Evolutionary conservation across 2,888 invertebrate genomes (phyloP).

Genomic region (Azorinus chamasolen): DNA sequence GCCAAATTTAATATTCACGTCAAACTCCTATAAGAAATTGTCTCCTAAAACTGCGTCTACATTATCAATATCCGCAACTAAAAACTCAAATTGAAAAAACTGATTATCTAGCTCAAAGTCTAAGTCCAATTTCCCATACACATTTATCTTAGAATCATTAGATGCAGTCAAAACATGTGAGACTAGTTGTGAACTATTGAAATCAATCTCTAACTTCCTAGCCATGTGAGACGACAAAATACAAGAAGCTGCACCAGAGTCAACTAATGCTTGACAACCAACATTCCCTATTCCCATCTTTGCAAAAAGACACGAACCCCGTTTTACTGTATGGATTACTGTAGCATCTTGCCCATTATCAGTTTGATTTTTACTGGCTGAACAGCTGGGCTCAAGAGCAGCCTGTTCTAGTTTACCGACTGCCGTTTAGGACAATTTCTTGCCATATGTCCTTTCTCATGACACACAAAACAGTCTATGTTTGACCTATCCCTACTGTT

Average conservation of each 20-base stretch:
- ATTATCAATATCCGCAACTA: constrained; percentile 36
- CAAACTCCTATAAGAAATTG: constrained; percentile 48
- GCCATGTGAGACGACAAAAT: neutral
- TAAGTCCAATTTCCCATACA: constrained; percentile 8
- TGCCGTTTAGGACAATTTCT: constrained; percentile 1
- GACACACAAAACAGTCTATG: constrained; percentile 29
- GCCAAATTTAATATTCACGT: constrained; percentile 35
- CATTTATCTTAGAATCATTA: constrained; percentile 16
- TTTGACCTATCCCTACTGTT: constrained; percentile 6
- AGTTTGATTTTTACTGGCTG: no score
- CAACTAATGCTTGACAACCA: constrained; percentile 9
- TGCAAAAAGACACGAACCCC: constrained; percentile 2
- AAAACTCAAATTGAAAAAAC: constrained; percentile 26
- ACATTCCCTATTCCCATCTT: neutral
- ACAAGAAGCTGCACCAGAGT: constrained; percentile 3
- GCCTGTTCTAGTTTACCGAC: constrained; percentile 31
- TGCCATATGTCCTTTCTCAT: constrained; percentile 20
- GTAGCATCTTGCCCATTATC: no score
- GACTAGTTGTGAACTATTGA: neutral
- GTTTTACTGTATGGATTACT: neutral
- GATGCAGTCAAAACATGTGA: constrained; percentile 14
- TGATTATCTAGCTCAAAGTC: constrained; percentile 27
- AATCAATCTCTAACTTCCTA: neutral
- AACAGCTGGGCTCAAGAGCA: constrained; percentile 36
- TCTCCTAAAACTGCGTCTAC: constrained; percentile 40